phyloP scores from a whole-genome alignment of 2,888 invertebrate species.

The Clunio marinus region DNA sequence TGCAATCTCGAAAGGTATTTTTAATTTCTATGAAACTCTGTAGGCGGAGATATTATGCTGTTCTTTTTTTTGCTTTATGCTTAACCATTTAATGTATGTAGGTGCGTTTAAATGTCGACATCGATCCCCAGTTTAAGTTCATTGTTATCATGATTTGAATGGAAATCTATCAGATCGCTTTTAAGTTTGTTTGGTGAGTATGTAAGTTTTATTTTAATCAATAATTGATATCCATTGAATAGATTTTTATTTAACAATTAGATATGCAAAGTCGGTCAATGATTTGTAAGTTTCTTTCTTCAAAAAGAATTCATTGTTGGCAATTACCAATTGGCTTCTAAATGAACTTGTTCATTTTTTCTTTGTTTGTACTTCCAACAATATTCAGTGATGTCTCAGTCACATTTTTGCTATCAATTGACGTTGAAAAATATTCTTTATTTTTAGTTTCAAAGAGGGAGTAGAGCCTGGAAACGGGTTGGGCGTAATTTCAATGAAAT shows the following conservation, averaged over 20 bases:
- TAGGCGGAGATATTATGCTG: slow-evolving; percentile 7
- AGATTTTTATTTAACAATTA: slow-evolving; percentile 4
- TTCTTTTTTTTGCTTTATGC: neutral
- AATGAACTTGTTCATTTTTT: no score
- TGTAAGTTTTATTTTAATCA: slow-evolving; percentile 18
- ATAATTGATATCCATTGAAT: neutral
- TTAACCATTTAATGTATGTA: slow-evolving; percentile 2
- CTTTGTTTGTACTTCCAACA: slow-evolving; percentile 51
- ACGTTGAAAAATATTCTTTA: slow-evolving; percentile 10
- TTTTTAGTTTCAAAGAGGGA: no score
- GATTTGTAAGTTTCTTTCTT: no score
- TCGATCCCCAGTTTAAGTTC: neutral
- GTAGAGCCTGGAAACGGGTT: slow-evolving; percentile 10
- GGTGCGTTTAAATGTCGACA: slow-evolving; percentile 3
- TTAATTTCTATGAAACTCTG: slow-evolving; percentile 19
- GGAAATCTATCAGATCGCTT: neutral
- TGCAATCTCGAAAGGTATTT: slow-evolving; percentile 18
- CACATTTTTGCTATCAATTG: slow-evolving; percentile 45
- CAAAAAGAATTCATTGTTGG: no score
- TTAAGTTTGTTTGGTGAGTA: neutral
- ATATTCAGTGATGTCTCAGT: slow-evolving; percentile 50
- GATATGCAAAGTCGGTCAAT: slow-evolving; percentile 8
- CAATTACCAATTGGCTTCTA: no score
- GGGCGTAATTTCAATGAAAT: slow-evolving; percentile 33
- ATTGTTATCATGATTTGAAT: slow-evolving; percentile 17